Evolutionary conservation across 2,113 vertebrate genomes (phyloP).

Genomic region (Periophthalmus modestus): DNA sequence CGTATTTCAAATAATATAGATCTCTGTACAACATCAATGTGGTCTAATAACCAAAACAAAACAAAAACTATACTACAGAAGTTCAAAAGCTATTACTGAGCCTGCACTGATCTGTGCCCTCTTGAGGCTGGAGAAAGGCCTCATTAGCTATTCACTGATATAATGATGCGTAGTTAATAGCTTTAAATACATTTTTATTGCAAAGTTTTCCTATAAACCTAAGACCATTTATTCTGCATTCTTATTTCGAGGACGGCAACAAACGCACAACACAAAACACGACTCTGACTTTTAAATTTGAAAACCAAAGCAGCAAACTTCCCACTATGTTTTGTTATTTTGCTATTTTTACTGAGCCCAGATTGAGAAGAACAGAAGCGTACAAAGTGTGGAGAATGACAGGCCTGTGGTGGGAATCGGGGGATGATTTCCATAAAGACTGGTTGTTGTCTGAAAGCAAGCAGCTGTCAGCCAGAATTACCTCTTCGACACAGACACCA

Average conservation of each 20-base stretch:
- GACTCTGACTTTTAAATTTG: neutral
- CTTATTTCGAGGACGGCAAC: neutral
- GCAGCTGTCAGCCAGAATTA: conserved; percentile 78
- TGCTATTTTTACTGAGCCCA: conserved; percentile 36
- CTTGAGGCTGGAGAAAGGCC: too few species aligned
- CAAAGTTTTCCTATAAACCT: neutral
- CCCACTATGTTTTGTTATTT: conserved; percentile 26
- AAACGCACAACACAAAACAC: neutral
- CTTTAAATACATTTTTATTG: too few species aligned
- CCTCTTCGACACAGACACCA: conserved; percentile 74
- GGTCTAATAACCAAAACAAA: too few species aligned
- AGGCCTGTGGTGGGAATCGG: conserved; percentile 57
- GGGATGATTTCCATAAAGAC: conserved; percentile 77
- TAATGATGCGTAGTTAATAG: too few species aligned
- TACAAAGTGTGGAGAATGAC: conserved; percentile 34
- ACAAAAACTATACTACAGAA: too few species aligned
- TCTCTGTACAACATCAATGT: too few species aligned
- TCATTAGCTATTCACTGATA: too few species aligned
- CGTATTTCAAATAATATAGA: too few species aligned
- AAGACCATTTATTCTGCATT: neutral
- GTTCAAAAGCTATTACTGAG: too few species aligned
- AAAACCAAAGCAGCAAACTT: conserved; percentile 19
- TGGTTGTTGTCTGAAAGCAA: conserved; percentile 76
- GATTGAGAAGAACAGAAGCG: neutral
- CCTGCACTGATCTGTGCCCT: too few species aligned